Conservation (phyloP, 2,888 invertebrate species). For the Phyllotreta cruciferae region DNA sequence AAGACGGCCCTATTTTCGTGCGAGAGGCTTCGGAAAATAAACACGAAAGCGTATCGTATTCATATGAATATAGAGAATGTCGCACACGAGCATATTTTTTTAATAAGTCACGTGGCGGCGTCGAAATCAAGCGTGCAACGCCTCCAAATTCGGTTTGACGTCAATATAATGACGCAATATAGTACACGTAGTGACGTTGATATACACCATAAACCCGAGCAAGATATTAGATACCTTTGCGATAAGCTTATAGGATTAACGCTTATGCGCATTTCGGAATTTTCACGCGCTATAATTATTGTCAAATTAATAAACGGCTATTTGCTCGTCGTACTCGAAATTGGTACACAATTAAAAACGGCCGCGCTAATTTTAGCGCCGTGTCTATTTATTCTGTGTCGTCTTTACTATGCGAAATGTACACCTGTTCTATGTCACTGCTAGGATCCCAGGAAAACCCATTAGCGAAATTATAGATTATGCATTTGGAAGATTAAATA, state of each 20-base stretch:
- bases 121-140: slow-evolving; percentile 33
- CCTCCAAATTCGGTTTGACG: slow-evolving; percentile 52
- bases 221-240: neutral
- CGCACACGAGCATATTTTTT: too few relatives aligned
- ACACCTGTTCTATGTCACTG: slow-evolving; percentile 29
- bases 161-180: slow-evolving; percentile 51
- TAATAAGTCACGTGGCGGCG: neutral
- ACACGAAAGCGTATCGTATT: too few relatives aligned
- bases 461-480: too few relatives aligned
- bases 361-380: slow-evolving; percentile 25
- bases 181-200: slow-evolving; percentile 35
- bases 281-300: too few relatives aligned
- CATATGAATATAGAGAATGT: too few relatives aligned
- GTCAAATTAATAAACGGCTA: neutral
- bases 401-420: slow-evolving; percentile 27
- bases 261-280: too few relatives aligned
- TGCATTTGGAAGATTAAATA: too few relatives aligned
- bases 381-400: slow-evolving; percentile 26
- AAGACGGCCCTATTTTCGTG: too few relatives aligned
- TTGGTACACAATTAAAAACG: slow-evolving; percentile 4
- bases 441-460: neutral
- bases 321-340: slow-evolving; percentile 6
- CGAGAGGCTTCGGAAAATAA: too few relatives aligned
- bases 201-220: slow-evolving; percentile 33
- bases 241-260: too few relatives aligned